Conservation (phyloP, 2,113 vertebrate genomes). For the Phyllopteryx taeniolatus region DNA sequence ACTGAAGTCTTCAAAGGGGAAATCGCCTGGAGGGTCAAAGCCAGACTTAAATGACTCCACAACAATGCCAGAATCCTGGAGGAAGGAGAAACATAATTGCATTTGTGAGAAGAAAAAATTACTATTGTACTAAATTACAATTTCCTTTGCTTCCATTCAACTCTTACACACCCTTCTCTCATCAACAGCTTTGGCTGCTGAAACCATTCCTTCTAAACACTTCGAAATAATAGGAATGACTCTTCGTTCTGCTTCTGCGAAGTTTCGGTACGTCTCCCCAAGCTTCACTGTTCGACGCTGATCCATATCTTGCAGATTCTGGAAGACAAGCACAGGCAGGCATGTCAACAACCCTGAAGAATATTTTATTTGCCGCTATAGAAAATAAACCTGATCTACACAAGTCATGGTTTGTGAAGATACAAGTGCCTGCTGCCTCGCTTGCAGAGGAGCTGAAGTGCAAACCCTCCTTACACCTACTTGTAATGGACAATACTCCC, state of each 20-base stretch:
- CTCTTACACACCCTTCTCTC: slow-evolving; percentile 79
- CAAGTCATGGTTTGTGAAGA: neutral
- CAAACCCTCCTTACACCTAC: neutral
- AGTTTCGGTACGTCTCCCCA: slow-evolving; percentile 91
- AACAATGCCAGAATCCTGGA: slow-evolving; percentile 88
- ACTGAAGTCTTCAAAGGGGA: slow-evolving; percentile 97
- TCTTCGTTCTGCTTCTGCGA: slow-evolving; percentile 92
- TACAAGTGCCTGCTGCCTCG: neutral
- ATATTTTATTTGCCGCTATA: neutral
- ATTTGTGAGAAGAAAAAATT: neutral
- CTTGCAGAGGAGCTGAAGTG: no score
- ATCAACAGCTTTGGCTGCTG: slow-evolving; percentile 93
- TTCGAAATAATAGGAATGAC: slow-evolving; percentile 96
- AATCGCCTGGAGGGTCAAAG: slow-evolving; percentile 92
- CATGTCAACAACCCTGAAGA: neutral
- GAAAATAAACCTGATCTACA: neutral
- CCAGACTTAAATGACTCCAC: slow-evolving; percentile 98
- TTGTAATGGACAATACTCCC: neutral
- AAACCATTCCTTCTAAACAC: slow-evolving; percentile 96
- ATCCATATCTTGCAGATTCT: slow-evolving; percentile 99
- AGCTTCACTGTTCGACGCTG: slow-evolving; percentile 91
- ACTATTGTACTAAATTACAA: no score
- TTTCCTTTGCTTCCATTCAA: neutral
- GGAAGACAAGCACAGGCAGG: slow-evolving; percentile 15
- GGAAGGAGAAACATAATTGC: neutral